These are phyloP conservation scores for Melanerpes formicivorus DNA, from an alignment of 2,113 vertebrate species.

Conservation along the genomic window DNA sequence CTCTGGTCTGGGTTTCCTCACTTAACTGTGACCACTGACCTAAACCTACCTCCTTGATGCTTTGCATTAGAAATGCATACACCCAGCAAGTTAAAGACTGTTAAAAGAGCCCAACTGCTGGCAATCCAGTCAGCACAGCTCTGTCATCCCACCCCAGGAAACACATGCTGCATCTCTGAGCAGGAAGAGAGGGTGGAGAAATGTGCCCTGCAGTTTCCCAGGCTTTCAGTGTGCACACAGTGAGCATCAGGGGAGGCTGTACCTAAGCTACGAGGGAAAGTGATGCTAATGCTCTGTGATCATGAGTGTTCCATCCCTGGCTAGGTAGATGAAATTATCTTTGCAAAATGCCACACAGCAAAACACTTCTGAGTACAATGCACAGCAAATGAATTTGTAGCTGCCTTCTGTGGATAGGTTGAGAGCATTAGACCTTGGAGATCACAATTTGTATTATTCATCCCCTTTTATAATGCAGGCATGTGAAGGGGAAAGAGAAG, in stretches of 20 bases:
- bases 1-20: background rate
- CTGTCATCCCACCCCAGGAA: background rate
- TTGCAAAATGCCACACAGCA: background rate
- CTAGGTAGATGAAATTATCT: background rate
- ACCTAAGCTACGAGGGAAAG: background rate
- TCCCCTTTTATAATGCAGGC: background rate
- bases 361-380: background rate
- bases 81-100: background rate
- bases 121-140: background rate
- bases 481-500: background rate
- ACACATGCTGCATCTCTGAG: background rate
- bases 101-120: background rate
- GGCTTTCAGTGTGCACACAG: background rate
- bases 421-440: background rate
- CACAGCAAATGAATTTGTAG: background rate
- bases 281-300: background rate
- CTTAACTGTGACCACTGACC: background rate
- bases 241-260: background rate
- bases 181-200: background rate
- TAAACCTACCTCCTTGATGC: background rate
- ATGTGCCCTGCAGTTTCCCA: background rate
- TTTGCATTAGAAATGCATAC: background rate
- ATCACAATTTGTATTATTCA: background rate
- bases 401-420: background rate
- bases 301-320: background rate